Evolutionary conservation across 1,140 invertebrate genomes (phyloP).

Genomic region (Phthorimaea operculella): DNA sequence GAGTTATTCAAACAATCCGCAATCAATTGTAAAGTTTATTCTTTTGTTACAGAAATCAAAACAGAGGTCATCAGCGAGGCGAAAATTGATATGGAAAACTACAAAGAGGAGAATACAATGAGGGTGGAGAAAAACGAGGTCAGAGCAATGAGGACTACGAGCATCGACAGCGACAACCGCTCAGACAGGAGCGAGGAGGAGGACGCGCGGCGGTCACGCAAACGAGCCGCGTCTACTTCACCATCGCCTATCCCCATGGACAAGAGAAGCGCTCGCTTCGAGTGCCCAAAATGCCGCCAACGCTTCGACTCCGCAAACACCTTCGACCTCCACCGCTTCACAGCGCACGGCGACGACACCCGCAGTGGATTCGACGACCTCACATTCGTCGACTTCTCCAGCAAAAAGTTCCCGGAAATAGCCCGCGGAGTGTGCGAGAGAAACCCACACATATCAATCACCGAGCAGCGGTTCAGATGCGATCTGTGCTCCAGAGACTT

Average conservation of each 20-base stretch:
- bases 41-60: conserved; percentile 64
- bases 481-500: conserved; percentile 78
- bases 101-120: conserved; percentile 33
- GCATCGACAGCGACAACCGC: conserved; percentile 58
- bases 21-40: conserved; percentile 50
- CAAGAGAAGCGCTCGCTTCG: conserved; percentile 76
- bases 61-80: conserved; percentile 57
- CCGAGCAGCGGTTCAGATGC: conserved; percentile 77
- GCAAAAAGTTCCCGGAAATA: conserved; percentile 81
- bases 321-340: conserved; percentile 74
- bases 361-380: conserved; percentile 77
- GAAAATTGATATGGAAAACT: conserved; percentile 44
- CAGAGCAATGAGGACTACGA: conserved; percentile 41
- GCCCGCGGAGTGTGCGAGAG: conserved; percentile 78
- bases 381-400: conserved; percentile 83
- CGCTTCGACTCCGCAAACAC: conserved; percentile 77
- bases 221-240: conserved; percentile 61
- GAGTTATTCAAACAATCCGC: conserved; percentile 50
- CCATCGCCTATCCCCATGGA: conserved; percentile 73
- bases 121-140: conserved; percentile 40
- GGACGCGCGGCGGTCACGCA: conserved; percentile 46
- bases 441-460: conserved; percentile 72
- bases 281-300: conserved; percentile 77
- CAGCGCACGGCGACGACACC: conserved; percentile 68
- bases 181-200: conserved; percentile 65